Percentiles rank a stretch among this genome's conserved stretches.
These are phyloP conservation scores for Gavia stellata DNA, from an alignment of 2,113 vertebrate species.

Conservation along the genomic window DNA sequence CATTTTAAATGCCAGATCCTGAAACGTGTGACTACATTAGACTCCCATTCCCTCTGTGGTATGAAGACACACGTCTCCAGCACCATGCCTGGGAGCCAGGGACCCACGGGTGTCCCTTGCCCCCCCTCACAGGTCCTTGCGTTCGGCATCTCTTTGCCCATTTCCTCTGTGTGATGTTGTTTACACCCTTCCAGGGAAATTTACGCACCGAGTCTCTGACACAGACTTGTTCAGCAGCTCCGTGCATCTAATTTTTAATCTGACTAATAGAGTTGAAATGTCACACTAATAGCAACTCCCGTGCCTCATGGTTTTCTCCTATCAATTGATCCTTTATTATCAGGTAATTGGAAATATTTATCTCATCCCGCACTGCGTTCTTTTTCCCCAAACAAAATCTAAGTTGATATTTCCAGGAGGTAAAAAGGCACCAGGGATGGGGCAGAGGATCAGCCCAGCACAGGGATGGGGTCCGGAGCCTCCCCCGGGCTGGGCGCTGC, in stretches of 20 bases:
- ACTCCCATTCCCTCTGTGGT: neutral
- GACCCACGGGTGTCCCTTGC: fast-evolving
- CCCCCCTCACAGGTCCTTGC: fast-evolving
- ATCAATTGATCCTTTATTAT: neutral
- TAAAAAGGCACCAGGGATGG: neutral
- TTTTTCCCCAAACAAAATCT: neutral
- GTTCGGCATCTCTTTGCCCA: fast-evolving
- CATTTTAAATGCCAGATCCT: neutral
- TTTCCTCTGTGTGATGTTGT: fast-evolving
- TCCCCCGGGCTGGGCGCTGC: neutral
- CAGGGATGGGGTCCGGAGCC: neutral
- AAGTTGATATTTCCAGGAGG: neutral
- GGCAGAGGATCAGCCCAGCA: no score
- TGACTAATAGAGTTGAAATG: neutral
- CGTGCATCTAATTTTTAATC: neutral
- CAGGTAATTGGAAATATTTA: neutral
- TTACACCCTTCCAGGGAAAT: neutral
- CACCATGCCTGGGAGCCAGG: fast-evolving
- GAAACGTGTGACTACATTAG: fast-evolving
- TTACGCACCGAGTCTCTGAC: neutral
- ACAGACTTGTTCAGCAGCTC: neutral
- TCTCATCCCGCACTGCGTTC: fast-evolving
- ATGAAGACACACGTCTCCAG: neutral
- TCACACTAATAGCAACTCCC: neutral
- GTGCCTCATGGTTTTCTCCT: neutral